Evolutionary conservation across 2,113 vertebrate species (phyloP).

Genomic region (Tetraodon nigroviridis): DNA sequence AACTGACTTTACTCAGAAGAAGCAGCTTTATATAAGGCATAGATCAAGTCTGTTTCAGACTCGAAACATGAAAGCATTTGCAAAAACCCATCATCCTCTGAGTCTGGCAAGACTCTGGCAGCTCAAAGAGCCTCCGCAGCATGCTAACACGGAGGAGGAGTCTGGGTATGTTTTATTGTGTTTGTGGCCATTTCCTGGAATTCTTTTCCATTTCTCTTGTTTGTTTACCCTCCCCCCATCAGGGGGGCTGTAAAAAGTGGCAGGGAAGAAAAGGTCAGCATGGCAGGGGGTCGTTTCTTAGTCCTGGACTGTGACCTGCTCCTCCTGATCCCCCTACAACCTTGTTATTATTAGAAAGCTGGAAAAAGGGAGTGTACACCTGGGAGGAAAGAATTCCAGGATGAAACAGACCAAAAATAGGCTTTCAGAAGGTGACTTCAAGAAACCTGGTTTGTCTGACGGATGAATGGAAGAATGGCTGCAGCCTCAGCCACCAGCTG

Average conservation of each 20-base stretch:
- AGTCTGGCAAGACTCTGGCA: slow-evolving; percentile 3
- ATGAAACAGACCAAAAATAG: neutral
- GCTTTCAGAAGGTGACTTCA: neutral
- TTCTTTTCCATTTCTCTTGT: slow-evolving; percentile 34
- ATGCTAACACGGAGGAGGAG: slow-evolving; percentile 1
- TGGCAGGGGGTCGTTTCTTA: slow-evolving; percentile 36
- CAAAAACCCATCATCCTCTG: too few relatives aligned
- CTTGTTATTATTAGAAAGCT: slow-evolving; percentile 14
- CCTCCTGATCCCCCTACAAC: neutral
- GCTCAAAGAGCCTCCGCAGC: neutral
- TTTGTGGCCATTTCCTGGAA: slow-evolving; percentile 23
- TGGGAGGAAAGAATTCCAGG: neutral
- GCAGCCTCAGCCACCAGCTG: neutral
- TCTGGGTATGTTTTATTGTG: slow-evolving; percentile 3
- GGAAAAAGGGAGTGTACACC: neutral
- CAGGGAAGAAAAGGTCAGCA: slow-evolving; percentile 39
- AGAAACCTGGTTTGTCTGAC: neutral
- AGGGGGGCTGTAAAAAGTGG: slow-evolving; percentile 51
- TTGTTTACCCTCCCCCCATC: slow-evolving; percentile 54
- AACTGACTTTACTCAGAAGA: slow-evolving; percentile 3
- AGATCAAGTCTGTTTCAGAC: too few relatives aligned
- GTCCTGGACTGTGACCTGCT: slow-evolving; percentile 18
- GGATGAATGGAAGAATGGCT: neutral
- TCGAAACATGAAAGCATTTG: too few relatives aligned
- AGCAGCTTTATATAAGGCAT: neutral